These are phyloP conservation scores for Eledona agricola DNA, from an alignment of 2,888 invertebrate species.

Conservation along the genomic window DNA sequence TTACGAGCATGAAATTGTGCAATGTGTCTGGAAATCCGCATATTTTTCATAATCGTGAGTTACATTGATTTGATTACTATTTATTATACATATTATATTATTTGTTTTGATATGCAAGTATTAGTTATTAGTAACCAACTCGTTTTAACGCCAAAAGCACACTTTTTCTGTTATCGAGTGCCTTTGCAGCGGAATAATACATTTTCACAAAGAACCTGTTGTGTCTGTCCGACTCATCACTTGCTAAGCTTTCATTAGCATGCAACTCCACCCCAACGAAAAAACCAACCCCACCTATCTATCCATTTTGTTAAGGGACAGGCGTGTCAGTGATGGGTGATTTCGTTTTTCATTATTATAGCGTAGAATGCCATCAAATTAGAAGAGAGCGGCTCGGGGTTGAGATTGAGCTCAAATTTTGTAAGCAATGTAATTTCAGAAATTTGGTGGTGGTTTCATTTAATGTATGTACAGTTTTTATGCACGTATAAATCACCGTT, in stretches of 20 bases:
- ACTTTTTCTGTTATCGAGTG: too few relatives aligned
- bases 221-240: slow-evolving; percentile 21
- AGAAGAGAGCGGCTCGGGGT: slow-evolving; percentile 4
- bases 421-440: neutral
- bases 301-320: slow-evolving; percentile 14
- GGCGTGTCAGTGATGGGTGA: slow-evolving; percentile 10
- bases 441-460: neutral
- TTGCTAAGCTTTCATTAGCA: slow-evolving; percentile 20
- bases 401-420: slow-evolving; percentile 13
- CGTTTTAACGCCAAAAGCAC: too few relatives aligned
- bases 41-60: too few relatives aligned
- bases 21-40: too few relatives aligned
- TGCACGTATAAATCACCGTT: slow-evolving; percentile 36
- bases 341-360: slow-evolving; percentile 15
- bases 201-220: too few relatives aligned
- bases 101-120: too few relatives aligned
- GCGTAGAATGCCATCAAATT: slow-evolving; percentile 15
- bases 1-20: too few relatives aligned
- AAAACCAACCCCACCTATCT: slow-evolving; percentile 12
- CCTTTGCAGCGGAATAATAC: too few relatives aligned
- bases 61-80: too few relatives aligned
- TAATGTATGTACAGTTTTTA: slow-evolving; percentile 12
- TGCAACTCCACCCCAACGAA: slow-evolving; percentile 19
- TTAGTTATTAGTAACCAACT: too few relatives aligned
- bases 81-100: too few relatives aligned